Conservation (phyloP, 2,797 vertebrate species). For the Diglossa cyanea region DNA sequence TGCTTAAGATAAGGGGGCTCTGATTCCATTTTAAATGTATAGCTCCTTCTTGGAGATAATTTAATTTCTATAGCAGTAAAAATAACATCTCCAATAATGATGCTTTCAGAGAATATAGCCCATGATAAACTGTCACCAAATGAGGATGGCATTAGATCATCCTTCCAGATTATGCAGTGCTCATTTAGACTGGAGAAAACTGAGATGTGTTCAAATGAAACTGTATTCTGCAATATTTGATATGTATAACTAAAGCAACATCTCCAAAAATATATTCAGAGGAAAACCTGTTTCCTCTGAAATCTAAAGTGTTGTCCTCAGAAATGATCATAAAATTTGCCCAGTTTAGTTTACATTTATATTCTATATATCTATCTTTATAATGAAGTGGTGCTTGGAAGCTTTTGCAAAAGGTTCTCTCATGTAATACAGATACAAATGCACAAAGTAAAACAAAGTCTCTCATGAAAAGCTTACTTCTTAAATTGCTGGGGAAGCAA, state of each 20-base stretch:
- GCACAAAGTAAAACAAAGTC: neutral
- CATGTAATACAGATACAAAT: neutral
- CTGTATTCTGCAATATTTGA: neutral
- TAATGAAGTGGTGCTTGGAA: neutral
- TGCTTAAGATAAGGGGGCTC: neutral
- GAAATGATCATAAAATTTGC: neutral
- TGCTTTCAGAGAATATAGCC: neutral
- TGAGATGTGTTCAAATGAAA: neutral
- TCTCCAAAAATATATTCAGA: neutral
- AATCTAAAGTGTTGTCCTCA: neutral
- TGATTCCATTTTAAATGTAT: neutral
- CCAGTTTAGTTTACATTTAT: neutral
- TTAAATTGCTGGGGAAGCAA: conserved; percentile 21
- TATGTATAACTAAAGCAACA: neutral
- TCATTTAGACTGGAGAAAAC: neutral
- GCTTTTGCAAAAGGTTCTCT: neutral
- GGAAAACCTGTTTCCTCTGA: neutral
- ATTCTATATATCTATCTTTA: neutral
- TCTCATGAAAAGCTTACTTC: neutral
- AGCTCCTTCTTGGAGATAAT: neutral
- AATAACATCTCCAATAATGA: neutral
- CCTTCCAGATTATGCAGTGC: neutral
- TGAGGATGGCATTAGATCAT: neutral
- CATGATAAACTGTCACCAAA: conserved; percentile 9
- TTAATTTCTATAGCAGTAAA: conserved; percentile 21